Percentiles rank a stretch among this genome's conserved stretches.
Evolutionary conservation across 1,140 invertebrate genomes (phyloP).

Genomic region (Bombus pascuorum): DNA sequence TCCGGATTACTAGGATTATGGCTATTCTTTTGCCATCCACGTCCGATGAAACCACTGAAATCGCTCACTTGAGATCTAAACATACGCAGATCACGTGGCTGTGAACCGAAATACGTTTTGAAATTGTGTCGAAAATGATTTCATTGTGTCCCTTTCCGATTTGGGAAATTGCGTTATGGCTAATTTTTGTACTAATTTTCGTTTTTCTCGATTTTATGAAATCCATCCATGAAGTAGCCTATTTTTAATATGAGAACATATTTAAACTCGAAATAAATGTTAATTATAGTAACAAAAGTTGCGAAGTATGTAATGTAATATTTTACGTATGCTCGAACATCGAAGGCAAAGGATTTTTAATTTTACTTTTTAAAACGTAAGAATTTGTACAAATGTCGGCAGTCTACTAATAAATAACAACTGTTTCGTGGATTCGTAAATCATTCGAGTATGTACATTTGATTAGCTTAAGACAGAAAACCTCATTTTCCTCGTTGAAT

Average conservation of each 20-base stretch:
- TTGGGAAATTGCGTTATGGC: not conserved
- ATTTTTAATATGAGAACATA: not conserved
- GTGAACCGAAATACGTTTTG: conserved; percentile 38
- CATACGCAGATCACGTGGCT: conserved; percentile 18
- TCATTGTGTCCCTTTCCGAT: not conserved
- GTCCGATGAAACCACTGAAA: conserved; percentile 10
- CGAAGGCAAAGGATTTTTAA: not conserved
- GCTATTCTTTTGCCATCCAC: conserved; percentile 8
- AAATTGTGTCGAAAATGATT: not conserved
- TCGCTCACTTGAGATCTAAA: conserved; percentile 29
- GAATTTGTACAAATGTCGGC: no score
- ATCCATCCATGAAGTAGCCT: not conserved
- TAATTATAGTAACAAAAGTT: not conserved
- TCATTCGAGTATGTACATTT: no score
- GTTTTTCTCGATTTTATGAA: not conserved
- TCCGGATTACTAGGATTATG: not conserved
- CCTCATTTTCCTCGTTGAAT: no score
- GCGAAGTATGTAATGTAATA: not conserved
- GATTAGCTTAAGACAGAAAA: no score
- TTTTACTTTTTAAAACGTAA: no score
- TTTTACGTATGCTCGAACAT: not conserved
- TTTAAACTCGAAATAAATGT: not conserved
- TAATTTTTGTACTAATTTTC: not conserved
- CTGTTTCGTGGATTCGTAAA: no score
- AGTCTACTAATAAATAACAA: no score